A percentile compares a stretch with the other conserved stretches of the same genome.
phyloP scores from a whole-genome alignment of 2,113 vertebrate genomes.

The Butorides virescens region DNA sequence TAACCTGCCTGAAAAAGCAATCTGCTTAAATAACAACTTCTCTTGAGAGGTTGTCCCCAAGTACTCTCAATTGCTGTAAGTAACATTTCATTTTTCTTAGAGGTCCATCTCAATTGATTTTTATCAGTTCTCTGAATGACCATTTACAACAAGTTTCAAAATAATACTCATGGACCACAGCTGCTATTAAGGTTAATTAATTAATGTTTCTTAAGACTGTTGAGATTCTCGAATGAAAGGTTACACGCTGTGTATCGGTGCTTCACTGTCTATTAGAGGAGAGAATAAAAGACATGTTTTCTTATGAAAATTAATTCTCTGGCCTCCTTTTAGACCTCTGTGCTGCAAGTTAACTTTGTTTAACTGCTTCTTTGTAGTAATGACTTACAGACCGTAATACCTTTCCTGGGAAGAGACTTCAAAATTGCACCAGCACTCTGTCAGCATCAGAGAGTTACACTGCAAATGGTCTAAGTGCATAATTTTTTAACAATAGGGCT shows the following conservation, averaged over 20 bases:
- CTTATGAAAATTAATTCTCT: background rate
- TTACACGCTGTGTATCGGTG: background rate
- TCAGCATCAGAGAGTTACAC: background rate
- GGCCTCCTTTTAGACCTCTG: background rate
- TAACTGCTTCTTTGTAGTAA: slow-evolving; percentile 6
- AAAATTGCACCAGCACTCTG: background rate
- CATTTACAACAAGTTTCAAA: slow-evolving; percentile 12
- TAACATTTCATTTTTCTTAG: background rate
- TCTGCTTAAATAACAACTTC: background rate
- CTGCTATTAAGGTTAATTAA: slow-evolving; percentile 35
- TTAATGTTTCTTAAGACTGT: background rate
- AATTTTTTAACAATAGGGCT: slow-evolving; percentile 21
- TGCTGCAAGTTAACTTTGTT: background rate
- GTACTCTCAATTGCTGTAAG: background rate
- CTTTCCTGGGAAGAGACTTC: background rate
- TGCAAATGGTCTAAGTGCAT: background rate
- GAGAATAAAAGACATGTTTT: background rate
- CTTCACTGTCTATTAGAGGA: background rate
- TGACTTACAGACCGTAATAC: background rate
- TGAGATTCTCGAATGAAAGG: background rate
- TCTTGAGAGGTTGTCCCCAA: background rate
- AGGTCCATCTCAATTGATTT: background rate
- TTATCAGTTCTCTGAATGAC: background rate
- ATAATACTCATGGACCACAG: background rate
- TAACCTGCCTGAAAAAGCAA: background rate